Evolutionary conservation across 1,140 invertebrate species (phyloP), one percentile per base, ranked within the genome.

Genomic region (Littorina saxatilis): DNA sequence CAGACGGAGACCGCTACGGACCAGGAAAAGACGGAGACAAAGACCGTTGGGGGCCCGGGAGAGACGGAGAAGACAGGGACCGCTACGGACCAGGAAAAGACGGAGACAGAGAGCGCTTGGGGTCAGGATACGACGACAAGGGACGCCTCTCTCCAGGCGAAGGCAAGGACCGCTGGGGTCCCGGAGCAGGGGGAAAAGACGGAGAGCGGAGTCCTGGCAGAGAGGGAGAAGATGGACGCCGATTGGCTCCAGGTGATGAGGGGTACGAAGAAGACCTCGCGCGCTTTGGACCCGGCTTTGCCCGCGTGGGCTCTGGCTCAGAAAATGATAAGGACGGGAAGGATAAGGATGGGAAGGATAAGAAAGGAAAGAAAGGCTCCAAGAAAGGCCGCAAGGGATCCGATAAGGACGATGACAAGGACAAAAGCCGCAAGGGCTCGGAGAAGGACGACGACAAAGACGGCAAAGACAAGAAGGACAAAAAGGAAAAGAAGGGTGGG

Each of bases 401-500:
- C 50, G 43, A 50, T 27, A 47, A 47, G 39, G 72, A 74, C 29
- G 40, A 47, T 29, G 73, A 47, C 20, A 47, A 55, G 20, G n/a
- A 66, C 29, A 70, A 52, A 66, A 7, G 15, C 4, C 5, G 40
- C 43, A 50, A 68, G 23, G 74, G 29, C 39, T 39, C 27, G 27
- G 80, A 77, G 72, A 82, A 77, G 50, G 74, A 82, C 32, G 75
- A 75, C 17, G 47, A 81, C 37, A 73, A 81, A 27, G 73, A 76
- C 40, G 63, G 75, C n/a, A 52, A 74, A 3, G 58, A 78, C 27
- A 58, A 75, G 1, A 70, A 81, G 61, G 80, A 66, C 72, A 76
- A 81, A 40, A 43, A 68, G 17, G 70, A 40, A 47, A 68, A 77
- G 55, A 66, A 76, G 15, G 52, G 40, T 37, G 78, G 81, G 32